Evolutionary conservation across 2,888 invertebrate genomes (phyloP).

Genomic region (Tachina grossa): DNA sequence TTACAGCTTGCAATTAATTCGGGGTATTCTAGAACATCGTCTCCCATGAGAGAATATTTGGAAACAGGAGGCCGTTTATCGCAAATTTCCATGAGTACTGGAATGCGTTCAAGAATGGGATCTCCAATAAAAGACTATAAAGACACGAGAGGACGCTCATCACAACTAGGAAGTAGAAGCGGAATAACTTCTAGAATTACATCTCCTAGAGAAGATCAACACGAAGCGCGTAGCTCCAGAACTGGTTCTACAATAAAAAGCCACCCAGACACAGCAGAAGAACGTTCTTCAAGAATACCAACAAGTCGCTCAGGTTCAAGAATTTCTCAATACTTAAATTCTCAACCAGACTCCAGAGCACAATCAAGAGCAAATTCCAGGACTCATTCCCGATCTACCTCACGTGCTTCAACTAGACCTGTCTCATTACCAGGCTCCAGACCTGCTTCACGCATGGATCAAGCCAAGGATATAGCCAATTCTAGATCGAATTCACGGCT

Average conservation of each 20-base stretch:
- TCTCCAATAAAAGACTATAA: slow-evolving; percentile 23
- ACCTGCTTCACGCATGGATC: slow-evolving; percentile 77
- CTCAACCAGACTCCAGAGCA: slow-evolving; percentile 68
- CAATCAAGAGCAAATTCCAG: slow-evolving; percentile 74
- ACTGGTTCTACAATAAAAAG: slow-evolving; percentile 61
- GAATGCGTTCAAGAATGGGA: background rate
- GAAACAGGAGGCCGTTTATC: slow-evolving; percentile 16
- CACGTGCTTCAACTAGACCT: slow-evolving; percentile 74
- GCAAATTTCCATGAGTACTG: slow-evolving; percentile 23
- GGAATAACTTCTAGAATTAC: background rate
- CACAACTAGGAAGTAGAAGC: slow-evolving; percentile 8
- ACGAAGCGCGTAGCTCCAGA: slow-evolving; percentile 51
- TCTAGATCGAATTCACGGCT: slow-evolving; percentile 76
- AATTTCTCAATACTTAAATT: slow-evolving; percentile 49
- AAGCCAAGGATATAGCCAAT: slow-evolving; percentile 75
- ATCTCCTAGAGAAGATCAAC: slow-evolving; percentile 28
- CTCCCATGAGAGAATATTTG: slow-evolving; percentile 51
- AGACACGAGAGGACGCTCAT: background rate
- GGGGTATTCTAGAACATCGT: slow-evolving; percentile 65
- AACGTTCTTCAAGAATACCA: slow-evolving; percentile 24
- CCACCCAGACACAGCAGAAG: background rate
- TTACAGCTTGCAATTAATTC: background rate
- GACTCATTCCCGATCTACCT: slow-evolving; percentile 75
- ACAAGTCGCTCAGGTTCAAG: slow-evolving; percentile 68
- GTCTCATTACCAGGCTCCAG: slow-evolving; percentile 74